Evolutionary conservation across 2,113 vertebrate genomes (phyloP), one percentile per base, ranked within the genome.

Genomic region (Echinops telfairi): DNA sequence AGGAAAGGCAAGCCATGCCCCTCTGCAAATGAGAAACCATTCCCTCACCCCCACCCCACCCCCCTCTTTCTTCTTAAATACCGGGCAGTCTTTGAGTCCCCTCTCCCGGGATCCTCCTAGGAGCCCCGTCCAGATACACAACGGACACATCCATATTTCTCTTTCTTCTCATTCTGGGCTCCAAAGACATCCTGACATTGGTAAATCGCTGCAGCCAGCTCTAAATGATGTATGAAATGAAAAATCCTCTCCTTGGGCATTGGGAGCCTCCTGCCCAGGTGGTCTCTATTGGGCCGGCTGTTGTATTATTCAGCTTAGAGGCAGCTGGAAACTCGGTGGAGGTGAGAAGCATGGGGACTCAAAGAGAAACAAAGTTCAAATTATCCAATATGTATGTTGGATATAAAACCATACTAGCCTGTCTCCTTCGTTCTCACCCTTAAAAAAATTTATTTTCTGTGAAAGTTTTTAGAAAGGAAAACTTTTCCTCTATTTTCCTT

Each of bases 141-240:
- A 62, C 1, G 3, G 57, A 43, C 47, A 3, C 88, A 82, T 33
- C 0, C 4, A 6, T 87, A 85, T 81, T 62, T 77, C 79, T 95
- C 80, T 94, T 89, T 89, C 94, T 71, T 88, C 93, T 96, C 84
- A 6, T 9, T 86, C 43, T 0, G 0, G 20, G 77, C 29, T 83
- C 81, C 43, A 89, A 89, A 96, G 84, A 81, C 36, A 5, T 87
- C 58, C 16, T 94, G 96, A 68, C 85, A 86, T 87, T 90, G 92
- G 92, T 53, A 76, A 96, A 97, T 97, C 31, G 2, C 90, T 95
- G 93, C 91, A 83, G 93, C 29, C 12, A 20, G 15, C 81, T 97
- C 73, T 96, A 95, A 96, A 97, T 97, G 89, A 95, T 96, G 89
- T 88, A 96, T 94, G 96, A 96, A 88, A 95, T 89, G 92, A 95